Base-by-base conservation (phyloP, 2,888 invertebrate genomes). In the Chesias legatella region DNA sequence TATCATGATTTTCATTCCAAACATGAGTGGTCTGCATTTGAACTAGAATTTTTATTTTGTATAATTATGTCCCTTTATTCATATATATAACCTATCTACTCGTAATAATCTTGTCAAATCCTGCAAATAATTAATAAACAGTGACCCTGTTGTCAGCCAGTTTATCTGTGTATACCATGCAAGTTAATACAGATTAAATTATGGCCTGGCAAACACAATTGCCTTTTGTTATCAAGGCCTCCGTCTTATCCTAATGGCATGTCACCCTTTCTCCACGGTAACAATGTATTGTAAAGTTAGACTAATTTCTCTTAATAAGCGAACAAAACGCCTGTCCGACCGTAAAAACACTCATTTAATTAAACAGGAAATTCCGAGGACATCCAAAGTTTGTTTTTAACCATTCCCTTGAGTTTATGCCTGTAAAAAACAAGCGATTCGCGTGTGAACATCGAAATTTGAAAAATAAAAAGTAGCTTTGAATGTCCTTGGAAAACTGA, bases 331-430 rank as follows among this genome's bases (percentile, higher is more conserved):
- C 63, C 56, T 56, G 60, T 65, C 49, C 56, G 58, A 59, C 57
- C 63, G 51, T 52, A 58, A 60, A 74, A 71, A 73, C 68, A 71
- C 58, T 51, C 63, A 69, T 71, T 74, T 77, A 75, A 78, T 78
- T 79, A 75, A 71, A 63, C 62, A 66, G 72, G 68, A 73, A 76
- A 68, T 73, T 68, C 53, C 66, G 62, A 70, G 71, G 73, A 63
- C 70, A 61, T 58, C 43, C 55, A 52, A 60, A 48, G 66, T 73
- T 73, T 68, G 69, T 74, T 70, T 65, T 67, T 59, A 62, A 61
- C 66, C 37, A 39, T 43, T 49, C 42, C 46, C 43, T 40, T 28
- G 48, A 37, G 48, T 32, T 48, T 34, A 17, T 17, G 13, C 13
- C 13, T 3, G 5, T 5, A 17, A 17, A 63, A 72, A 74, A 76